Base-by-base conservation (phyloP, 2,888 invertebrate genomes). In the Pardosa pseudoannulata region DNA sequence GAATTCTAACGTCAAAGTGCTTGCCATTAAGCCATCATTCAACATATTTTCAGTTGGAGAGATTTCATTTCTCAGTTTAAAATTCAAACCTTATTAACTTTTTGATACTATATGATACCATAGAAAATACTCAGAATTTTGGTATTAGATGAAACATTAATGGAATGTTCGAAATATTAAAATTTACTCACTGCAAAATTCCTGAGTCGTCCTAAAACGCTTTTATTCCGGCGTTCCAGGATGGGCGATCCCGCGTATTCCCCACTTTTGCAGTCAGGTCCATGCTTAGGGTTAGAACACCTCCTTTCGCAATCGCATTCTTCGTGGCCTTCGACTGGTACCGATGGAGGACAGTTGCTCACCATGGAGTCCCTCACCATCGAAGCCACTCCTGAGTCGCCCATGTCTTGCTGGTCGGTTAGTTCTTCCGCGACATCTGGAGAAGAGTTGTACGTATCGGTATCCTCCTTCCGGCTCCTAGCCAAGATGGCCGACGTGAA, bases 401-500 rank as follows among this genome's bases (percentile, higher is more conserved):
- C 83, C 83, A 85, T 85, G 32, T 72, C 56, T 7, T 23, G 28
- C 7, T 36, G 67, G 0, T 32, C 28, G 6, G 29, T 28, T 2
- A 11, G 29, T 16, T 13, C 19, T 7, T 62, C 73, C 28, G 23
- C 23, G 16, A 16, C 68, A 75, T 74, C 62, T 16, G 46, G 3
- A 46, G 29, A 31, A 27, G n/a, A 36, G 13, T 23, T 23, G 23
- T 27, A 2, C 23, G 29, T 23, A 65, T 41, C 80, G 1, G 73
- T 50, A 19, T 41, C 32, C 27, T 65, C 41, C 0, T 74, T 36
- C 1, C 39, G 68, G 1, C 79, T 70, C n/a, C 88, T 64, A 0
- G 88, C 88, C 62, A 88, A 72, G 39, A 88, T 80, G 62, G 88
- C 85, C 32, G 71, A 68, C n/a, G 88, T 85, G 76, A 88, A 88